Percentiles rank a stretch among this genome's conserved stretches.
phyloP scores from a whole-genome alignment of 2,113 vertebrate genomes.

The Callionymus lyra region DNA sequence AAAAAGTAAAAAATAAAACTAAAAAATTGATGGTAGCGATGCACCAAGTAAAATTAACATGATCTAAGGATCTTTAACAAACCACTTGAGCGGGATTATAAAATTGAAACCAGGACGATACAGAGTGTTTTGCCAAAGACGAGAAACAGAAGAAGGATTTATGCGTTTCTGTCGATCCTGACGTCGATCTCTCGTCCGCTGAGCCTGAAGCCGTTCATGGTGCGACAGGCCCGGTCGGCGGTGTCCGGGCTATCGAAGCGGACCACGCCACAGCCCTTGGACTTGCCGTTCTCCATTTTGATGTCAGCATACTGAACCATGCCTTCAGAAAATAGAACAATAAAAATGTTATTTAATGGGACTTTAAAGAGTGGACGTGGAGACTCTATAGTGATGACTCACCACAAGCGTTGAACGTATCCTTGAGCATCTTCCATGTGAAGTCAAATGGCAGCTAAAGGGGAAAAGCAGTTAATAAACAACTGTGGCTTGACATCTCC shows the following conservation, averaged over 20 bases:
- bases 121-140: constrained; percentile 12
- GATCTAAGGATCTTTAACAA: constrained; percentile 50
- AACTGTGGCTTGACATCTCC: background rate
- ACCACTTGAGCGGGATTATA: constrained; percentile 24
- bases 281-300: constrained; percentile 97
- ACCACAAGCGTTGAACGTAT: constrained; percentile 95
- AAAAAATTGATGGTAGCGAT: background rate
- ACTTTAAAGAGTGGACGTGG: background rate
- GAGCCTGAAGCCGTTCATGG: constrained; percentile 93
- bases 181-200: constrained; percentile 93
- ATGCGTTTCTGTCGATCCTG: constrained; percentile 91
- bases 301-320: constrained; percentile 95
- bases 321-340: constrained; percentile 56
- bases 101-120: constrained; percentile 37
- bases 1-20: constrained; percentile 32
- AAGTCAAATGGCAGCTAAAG: constrained; percentile 93
- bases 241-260: constrained; percentile 91
- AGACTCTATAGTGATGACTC: constrained; percentile 39
- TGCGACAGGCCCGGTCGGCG: constrained; percentile 85
- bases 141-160: constrained; percentile 30
- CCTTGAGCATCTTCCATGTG: constrained; percentile 97
- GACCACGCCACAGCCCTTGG: constrained; percentile 96
- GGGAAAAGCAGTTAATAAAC: constrained; percentile 7
- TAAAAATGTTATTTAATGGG: background rate
- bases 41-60: constrained; percentile 18